These are phyloP conservation scores for Xestia c-nigrum DNA, from an alignment of 2,888 invertebrate genomes.

Conservation along the genomic window DNA sequence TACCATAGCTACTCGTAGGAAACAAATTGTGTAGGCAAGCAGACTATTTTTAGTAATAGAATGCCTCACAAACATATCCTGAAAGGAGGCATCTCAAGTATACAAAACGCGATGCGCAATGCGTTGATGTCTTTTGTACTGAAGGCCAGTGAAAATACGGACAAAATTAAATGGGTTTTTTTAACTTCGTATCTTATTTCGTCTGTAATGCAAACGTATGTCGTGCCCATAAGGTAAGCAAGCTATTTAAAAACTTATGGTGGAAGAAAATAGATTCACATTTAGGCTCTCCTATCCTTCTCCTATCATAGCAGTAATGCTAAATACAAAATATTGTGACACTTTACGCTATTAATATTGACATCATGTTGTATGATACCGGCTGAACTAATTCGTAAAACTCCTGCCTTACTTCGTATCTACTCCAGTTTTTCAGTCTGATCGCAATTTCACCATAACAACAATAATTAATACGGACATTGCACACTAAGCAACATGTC, in stretches of 20 bases:
- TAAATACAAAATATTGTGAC: not conserved
- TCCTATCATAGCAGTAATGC: not conserved
- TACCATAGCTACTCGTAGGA: not conserved
- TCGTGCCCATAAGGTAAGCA: no score
- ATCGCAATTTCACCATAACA: constrained; percentile 60
- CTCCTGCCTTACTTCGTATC: constrained; percentile 15
- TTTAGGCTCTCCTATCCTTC: no score
- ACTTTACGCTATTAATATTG: constrained; percentile 9
- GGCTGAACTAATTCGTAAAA: not conserved
- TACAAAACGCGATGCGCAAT: not conserved
- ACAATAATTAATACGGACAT: constrained; percentile 59
- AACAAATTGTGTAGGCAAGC: not conserved
- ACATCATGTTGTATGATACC: not conserved
- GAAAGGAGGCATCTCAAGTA: not conserved
- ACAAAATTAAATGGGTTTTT: not conserved
- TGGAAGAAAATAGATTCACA: not conserved
- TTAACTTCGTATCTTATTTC: not conserved
- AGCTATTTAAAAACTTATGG: not conserved
- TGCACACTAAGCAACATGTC: constrained; percentile 59
- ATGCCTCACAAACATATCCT: not conserved
- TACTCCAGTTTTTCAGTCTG: constrained; percentile 33
- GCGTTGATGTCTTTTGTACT: constrained; percentile 50
- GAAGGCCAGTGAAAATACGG: not conserved
- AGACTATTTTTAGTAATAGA: not conserved
- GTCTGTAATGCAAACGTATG: not conserved